phyloP scores from a whole-genome alignment of 2,113 vertebrate species.

The Oryctolagus cuniculus region DNA sequence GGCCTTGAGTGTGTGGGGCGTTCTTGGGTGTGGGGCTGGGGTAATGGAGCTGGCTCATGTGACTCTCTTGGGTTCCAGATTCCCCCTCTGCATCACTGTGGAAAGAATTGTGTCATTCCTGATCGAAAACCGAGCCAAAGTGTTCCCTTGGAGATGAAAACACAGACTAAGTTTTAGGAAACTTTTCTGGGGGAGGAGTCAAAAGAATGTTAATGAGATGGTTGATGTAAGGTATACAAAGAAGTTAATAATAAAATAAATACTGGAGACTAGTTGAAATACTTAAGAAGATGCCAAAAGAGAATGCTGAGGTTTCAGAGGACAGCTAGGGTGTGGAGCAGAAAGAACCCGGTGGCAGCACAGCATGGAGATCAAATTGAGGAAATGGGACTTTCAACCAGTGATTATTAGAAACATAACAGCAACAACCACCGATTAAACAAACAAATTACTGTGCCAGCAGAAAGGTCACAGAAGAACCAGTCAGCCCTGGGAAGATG shows the following conservation, averaged over 20 bases:
- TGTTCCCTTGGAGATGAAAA: conserved; percentile 66
- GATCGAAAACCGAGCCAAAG: conserved; percentile 43
- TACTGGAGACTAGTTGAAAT: conserved; percentile 16
- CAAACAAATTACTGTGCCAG: neutral
- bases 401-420: neutral
- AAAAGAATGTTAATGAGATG: conserved; percentile 59
- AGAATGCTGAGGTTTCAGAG: conserved; percentile 45
- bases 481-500: neutral
- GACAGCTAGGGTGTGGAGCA: neutral
- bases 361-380: neutral
- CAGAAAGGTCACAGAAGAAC: neutral
- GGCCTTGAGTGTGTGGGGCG: conserved; percentile 16
- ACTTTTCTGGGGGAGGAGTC: conserved; percentile 12
- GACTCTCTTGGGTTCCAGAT: conserved; percentile 44
- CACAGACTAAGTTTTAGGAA: conserved; percentile 47
- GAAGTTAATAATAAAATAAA: conserved; percentile 67
- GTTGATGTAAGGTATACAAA: conserved; percentile 53
- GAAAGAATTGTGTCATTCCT: conserved; percentile 63
- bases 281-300: conserved; percentile 30
- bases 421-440: neutral
- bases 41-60: neutral
- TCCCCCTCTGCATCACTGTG: conserved; percentile 8
- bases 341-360: neutral
- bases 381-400: neutral
- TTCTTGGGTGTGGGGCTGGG: conserved; percentile 47